Conservation (phyloP, 2,797 vertebrate genomes). For the Lutjanus campechanus region DNA sequence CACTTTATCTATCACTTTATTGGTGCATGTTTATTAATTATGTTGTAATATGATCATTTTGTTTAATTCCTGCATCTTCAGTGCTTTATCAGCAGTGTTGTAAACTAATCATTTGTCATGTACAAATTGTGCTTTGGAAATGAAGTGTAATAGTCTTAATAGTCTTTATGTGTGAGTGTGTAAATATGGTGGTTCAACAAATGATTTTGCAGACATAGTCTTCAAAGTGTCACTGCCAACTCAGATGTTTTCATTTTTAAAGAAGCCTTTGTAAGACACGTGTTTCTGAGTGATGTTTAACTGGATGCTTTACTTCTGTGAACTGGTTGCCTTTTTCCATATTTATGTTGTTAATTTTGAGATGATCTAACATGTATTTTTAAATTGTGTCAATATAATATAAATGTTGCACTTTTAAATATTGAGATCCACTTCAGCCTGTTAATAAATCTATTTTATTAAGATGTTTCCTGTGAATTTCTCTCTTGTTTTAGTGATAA, state of each 20-base stretch:
- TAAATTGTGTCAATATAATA: slow-evolving; percentile 38
- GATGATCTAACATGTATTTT: slow-evolving; percentile 46
- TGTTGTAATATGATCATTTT: neutral
- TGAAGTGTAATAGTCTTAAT: neutral
- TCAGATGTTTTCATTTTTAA: slow-evolving; percentile 16
- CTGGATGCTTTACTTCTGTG: slow-evolving; percentile 31
- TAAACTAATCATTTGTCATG: slow-evolving; percentile 14
- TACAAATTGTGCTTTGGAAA: neutral
- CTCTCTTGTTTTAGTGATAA: neutral
- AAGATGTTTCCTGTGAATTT: slow-evolving; percentile 17
- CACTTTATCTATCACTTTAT: neutral
- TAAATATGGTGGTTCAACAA: slow-evolving; percentile 41
- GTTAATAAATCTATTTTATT: slow-evolving; percentile 75
- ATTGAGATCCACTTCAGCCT: slow-evolving; percentile 36
- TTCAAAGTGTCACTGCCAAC: slow-evolving; percentile 74
- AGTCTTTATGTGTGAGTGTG: neutral
- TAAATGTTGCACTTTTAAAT: slow-evolving; percentile 59
- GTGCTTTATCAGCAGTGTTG: slow-evolving; percentile 12
- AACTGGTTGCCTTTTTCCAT: slow-evolving; percentile 46
- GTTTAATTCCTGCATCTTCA: neutral
- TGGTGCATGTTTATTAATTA: neutral
- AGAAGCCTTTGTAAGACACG: slow-evolving; percentile 31
- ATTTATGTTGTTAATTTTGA: slow-evolving; percentile 32
- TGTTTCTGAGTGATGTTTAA: slow-evolving; percentile 25
- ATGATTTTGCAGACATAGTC: slow-evolving; percentile 58